Evolutionary conservation across 2,888 invertebrate genomes (phyloP).

Genomic region (Mesochorus sp.): DNA sequence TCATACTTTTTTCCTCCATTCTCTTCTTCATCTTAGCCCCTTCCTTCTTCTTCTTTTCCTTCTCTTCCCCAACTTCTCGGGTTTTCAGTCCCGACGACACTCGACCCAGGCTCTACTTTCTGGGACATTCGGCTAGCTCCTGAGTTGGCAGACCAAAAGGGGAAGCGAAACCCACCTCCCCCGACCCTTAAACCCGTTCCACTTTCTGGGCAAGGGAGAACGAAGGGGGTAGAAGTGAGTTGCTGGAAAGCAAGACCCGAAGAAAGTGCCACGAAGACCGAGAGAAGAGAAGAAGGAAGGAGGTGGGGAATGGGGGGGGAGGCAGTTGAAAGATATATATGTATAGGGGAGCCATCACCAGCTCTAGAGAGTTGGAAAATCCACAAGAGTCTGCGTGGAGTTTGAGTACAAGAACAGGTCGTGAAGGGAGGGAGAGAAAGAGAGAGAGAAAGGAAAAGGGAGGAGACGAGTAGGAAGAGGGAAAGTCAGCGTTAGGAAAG

Average conservation of each 20-base stretch:
- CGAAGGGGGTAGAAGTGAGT: slow-evolving; percentile 24
- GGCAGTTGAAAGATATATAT: background rate
- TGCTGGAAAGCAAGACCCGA: slow-evolving; percentile 46
- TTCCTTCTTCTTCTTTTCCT: slow-evolving; percentile 26
- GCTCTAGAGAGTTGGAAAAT: slow-evolving; percentile 43
- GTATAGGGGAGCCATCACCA: background rate
- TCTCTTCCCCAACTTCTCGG: slow-evolving; percentile 39
- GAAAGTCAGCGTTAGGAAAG: slow-evolving; percentile 55
- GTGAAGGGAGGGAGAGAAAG: background rate
- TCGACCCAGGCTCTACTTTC: slow-evolving; percentile 71
- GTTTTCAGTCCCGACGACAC: slow-evolving; percentile 71
- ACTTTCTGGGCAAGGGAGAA: background rate
- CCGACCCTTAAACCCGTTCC: background rate
- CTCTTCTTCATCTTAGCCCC: slow-evolving; percentile 32
- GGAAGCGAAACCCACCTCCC: slow-evolving; percentile 49
- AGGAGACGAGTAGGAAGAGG: slow-evolving; percentile 34
- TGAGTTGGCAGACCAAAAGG: slow-evolving; percentile 63
- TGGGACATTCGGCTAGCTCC: slow-evolving; percentile 71
- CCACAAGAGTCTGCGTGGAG: slow-evolving; percentile 42
- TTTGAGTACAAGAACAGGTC: slow-evolving; percentile 42
- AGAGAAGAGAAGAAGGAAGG: slow-evolving; percentile 10
- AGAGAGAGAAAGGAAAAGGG: background rate
- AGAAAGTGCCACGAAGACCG: slow-evolving; percentile 50
- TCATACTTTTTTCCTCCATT: too few species aligned
- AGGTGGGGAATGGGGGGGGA: too few species aligned